These are phyloP conservation scores for human (Homo sapiens) DNA, from an alignment of 2,113 vertebrate species.

Conservation along the genomic window DNA sequence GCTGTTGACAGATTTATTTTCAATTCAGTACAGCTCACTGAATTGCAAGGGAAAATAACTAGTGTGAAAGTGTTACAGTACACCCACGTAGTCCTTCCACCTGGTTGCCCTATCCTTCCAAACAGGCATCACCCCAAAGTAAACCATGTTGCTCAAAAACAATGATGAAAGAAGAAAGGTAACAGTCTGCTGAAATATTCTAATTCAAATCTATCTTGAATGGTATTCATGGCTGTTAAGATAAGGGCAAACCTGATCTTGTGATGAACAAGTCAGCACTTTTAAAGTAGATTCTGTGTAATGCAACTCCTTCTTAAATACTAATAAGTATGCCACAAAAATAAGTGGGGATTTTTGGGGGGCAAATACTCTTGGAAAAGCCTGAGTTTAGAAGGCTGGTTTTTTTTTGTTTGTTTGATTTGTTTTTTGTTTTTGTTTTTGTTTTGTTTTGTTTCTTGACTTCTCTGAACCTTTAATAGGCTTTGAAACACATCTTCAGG, in stretches of 20 bases:
- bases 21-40: slow-evolving; percentile 86
- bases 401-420: neutral
- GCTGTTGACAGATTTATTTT: slow-evolving; percentile 87
- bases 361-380: neutral
- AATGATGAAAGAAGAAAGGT: slow-evolving; percentile 36
- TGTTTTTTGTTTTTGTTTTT: neutral
- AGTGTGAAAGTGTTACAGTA: slow-evolving; percentile 78
- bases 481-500: neutral
- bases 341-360: neutral
- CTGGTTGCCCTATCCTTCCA: slow-evolving; percentile 81
- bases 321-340: neutral
- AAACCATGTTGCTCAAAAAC: slow-evolving; percentile 54
- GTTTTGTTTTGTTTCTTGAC: neutral
- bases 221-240: neutral
- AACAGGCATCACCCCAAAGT: slow-evolving; percentile 59
- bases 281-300: slow-evolving; percentile 5
- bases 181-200: slow-evolving; percentile 17
- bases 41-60: slow-evolving; percentile 88
- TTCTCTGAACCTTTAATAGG: neutral
- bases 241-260: neutral
- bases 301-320: neutral
- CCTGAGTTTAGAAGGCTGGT: neutral
- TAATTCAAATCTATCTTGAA: slow-evolving; percentile 45
- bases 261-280: neutral
- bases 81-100: slow-evolving; percentile 80